Base-by-base conservation (phyloP, 2,888 invertebrate genomes). In the Philereme vetulata region DNA sequence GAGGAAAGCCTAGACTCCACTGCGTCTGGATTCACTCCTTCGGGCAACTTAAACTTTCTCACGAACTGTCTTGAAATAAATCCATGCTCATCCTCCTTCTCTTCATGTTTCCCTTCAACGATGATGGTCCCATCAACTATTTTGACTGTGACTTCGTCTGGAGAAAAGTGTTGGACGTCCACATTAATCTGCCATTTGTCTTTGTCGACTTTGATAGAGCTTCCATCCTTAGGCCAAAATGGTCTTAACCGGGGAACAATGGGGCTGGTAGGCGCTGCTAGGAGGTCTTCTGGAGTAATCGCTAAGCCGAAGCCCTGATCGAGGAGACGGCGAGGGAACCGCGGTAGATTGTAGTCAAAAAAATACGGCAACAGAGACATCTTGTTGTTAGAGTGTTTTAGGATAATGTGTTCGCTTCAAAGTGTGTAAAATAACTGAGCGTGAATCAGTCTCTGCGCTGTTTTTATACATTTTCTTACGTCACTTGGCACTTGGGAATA, bases 91-190 rank as follows among this genome's bases (percentile, higher is more conserved):
- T 96, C 96, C 66, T 94, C 93, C 70, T 95, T 95, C 70, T 97
- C 96, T 71, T 96, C 95, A 74, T 97, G 97, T 76, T 95, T 96
- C 0, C 95, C 96, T 81, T 97, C 96, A 9, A 96, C 92, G 0
- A 96, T 91, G 6, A 97, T 93, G 49, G 83, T 92, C 48, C 95
- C 94, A 58, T 95, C 95, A 0, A 94, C 91, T 0, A 95, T 95
- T 80, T 96, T 96, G 0, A 97, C 96, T 0, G 93, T 93, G 36
- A 97, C 93, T 82, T 97, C 97, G 45, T 95, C 94, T 0, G 96
- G 96, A 5, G 94, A 89, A 72, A 96, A 97, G 70, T 96, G 95
- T 62, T 95, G 94, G 0, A 96, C 96, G 72, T 97, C 96, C 63
- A 96, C 86, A 70, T 93, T 94, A 38, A 95, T 94, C 73, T 95